These are phyloP conservation scores for Noturus placidus DNA, from an alignment of 2,113 vertebrate species.

Conservation along the genomic window DNA sequence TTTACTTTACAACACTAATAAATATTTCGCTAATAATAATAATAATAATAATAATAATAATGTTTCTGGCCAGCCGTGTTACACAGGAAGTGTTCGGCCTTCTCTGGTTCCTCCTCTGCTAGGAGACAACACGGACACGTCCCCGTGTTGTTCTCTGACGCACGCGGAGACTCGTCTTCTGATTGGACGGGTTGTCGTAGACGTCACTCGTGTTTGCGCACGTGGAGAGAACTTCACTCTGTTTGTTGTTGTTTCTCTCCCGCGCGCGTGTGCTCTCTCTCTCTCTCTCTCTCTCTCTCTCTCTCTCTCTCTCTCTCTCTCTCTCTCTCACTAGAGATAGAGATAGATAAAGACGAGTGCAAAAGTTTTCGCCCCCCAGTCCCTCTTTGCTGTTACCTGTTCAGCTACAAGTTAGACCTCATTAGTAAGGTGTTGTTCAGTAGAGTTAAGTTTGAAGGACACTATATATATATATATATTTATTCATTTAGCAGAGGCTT, in stretches of 20 bases:
- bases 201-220: slow-evolving; percentile 28
- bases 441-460: too few relatives aligned
- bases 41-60: not conserved
- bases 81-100: not conserved
- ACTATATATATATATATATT: too few relatives aligned
- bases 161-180: not conserved
- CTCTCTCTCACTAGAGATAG: not conserved
- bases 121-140: slow-evolving; percentile 25
- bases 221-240: not conserved
- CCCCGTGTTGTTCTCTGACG: slow-evolving; percentile 42
- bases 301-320: too few relatives aligned
- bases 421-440: too few relatives aligned
- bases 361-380: not conserved
- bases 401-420: not conserved
- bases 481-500: too few relatives aligned
- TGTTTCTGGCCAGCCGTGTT: not conserved
- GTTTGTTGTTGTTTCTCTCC: not conserved
- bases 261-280: too few relatives aligned
- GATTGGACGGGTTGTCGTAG: not conserved
- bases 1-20: not conserved
- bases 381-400: not conserved
- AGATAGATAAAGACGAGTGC: not conserved
- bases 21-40: not conserved
- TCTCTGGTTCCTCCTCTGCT: slow-evolving; percentile 3
- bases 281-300: not conserved